These are phyloP conservation scores for Trichomycterus rosablanca DNA, from an alignment of 2,113 vertebrate species.

Conservation along the genomic window DNA sequence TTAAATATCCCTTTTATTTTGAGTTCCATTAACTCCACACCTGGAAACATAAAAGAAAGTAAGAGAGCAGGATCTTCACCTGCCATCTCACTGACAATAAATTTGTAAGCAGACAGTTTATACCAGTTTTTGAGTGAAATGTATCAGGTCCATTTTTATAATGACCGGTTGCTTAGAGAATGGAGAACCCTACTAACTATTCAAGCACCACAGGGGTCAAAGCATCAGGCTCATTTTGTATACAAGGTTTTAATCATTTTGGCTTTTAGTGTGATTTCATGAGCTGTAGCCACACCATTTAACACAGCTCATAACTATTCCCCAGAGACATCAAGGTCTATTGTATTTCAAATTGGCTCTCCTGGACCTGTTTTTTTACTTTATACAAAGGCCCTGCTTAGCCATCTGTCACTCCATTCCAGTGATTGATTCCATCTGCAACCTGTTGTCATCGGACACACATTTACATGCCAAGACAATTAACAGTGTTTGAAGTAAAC, in stretches of 20 bases:
- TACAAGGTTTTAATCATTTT: neutral
- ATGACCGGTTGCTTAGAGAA: conserved; percentile 3
- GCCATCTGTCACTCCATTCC: conserved; percentile 66
- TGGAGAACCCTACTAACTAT: neutral
- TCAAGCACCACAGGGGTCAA: neutral
- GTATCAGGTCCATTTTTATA: neutral
- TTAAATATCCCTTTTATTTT: conserved; percentile 15
- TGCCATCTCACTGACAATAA: neutral
- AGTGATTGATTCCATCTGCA: conserved; percentile 56
- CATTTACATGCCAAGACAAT: neutral
- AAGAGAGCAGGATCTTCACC: neutral
- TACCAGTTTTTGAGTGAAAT: neutral
- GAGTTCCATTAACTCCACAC: conserved; percentile 22
- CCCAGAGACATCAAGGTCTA: conserved; percentile 41
- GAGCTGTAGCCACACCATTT: neutral
- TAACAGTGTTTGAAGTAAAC: no score
- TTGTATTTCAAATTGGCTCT: conserved; percentile 44
- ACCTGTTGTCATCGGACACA: conserved; percentile 58
- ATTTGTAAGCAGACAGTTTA: no score
- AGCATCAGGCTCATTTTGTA: conserved; percentile 10
- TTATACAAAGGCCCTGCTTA: conserved; percentile 36
- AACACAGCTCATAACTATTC: conserved; percentile 14
- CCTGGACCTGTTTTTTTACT: conserved; percentile 46
- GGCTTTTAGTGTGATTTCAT: conserved; percentile 26
- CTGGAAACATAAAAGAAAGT: neutral